Base-by-base conservation (phyloP, 2,888 invertebrate species). In the Platycheirus rosarum region DNA sequence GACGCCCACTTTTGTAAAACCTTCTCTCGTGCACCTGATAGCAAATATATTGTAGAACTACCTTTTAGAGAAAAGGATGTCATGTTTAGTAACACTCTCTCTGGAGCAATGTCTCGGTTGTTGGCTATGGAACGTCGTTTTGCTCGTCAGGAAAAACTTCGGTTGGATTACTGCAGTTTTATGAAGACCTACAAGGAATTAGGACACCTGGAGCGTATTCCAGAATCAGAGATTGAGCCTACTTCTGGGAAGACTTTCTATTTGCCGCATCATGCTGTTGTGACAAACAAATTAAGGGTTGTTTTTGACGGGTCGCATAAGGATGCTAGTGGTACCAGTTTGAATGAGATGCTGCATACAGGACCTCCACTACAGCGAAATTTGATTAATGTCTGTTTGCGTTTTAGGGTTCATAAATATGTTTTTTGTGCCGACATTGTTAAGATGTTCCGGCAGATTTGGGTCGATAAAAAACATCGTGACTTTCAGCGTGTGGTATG, bases 401-500 rank as follows among this genome's bases (percentile, higher is more conserved):
- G 18, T 2, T 44, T 44, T 11, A 18, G 44, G 18, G 40, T 40
- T 14, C 14, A 13, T 6, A 13, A 13, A 40, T 40, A 14, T 40
- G 14, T 40, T n/a, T 40, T 44, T 44, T 44, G 44, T 44, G 44
- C 18, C 11, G 44, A 44, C 18, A 44, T 44, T 18, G 9, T 44
- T 7, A 44, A 44, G n/a, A 11, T 18, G 8, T 18, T 18, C 16
- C 42, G 8, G 2, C 44, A 85, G 23, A 84, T 44, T 18, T 44
- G 44, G 44, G 63, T 85, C 0, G 35, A 74, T n/a, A 48, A 55
- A 1, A 51, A 75, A 8, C 77, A 85, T 53, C 71, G 66, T 5
- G 65, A 84, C 13, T 85, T 44, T 60, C 80, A 84, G 40, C 48
- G 84, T 16, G 80, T 85, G 8, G 20, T 84, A 1, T 85, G 84